phyloP scores from a whole-genome alignment of 2,113 vertebrate species.

The Pangasianodon hypophthalmus region DNA sequence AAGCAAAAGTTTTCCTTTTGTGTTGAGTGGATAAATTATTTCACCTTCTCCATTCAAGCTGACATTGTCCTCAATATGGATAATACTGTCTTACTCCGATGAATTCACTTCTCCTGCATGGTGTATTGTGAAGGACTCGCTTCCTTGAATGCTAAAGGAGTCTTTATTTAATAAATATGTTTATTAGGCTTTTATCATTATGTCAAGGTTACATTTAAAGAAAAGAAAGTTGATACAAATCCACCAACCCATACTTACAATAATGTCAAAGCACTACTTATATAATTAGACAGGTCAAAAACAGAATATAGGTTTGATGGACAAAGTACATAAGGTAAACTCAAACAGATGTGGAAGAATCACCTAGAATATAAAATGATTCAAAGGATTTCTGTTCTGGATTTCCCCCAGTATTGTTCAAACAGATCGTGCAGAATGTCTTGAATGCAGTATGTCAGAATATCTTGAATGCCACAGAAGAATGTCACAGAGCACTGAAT shows the following conservation, averaged over 20 bases:
- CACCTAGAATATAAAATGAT: not conserved
- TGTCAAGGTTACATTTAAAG: not conserved
- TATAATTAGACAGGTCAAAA: not conserved
- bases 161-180: not conserved
- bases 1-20: not conserved
- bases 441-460: not conserved
- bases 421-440: not conserved
- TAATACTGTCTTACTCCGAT: not conserved
- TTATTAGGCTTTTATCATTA: not conserved
- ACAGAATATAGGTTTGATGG: not conserved
- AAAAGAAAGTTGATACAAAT: not conserved
- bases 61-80: not conserved
- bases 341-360: not conserved
- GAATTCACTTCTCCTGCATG: not conserved
- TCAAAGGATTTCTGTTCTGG: not conserved
- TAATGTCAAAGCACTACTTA: not conserved
- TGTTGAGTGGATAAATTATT: not conserved
- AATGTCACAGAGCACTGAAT: not conserved
- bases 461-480: not conserved
- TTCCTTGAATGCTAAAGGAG: not conserved
- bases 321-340: not conserved
- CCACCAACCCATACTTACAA: not conserved
- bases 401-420: not conserved
- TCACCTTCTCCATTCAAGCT: not conserved
- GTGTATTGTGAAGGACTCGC: not conserved